Base-by-base conservation (phyloP, 2,888 invertebrate genomes). In the Phrixothrix hirtus region DNA sequence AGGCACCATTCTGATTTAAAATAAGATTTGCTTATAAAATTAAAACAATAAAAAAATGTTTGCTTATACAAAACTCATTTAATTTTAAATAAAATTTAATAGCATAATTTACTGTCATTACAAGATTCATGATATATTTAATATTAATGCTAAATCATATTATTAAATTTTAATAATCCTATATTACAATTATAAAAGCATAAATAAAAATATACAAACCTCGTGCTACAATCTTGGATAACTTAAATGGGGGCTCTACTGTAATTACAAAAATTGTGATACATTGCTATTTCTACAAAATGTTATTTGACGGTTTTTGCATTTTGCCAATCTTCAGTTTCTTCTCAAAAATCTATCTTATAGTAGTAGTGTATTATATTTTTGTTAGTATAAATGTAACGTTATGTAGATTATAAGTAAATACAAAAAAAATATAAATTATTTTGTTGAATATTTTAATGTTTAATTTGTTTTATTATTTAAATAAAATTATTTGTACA, bases 381-480 rank as follows among this genome's bases (percentile, higher is more conserved):
- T 44, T 38, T 50, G 36, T 44, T 43, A 42, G 37, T 44, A 38
- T 34, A 37, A 37, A 31, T 32, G 35, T 36, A 11, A 34, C 29
- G 17, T 9, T 21, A 21, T 21, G 7, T 21, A 5, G 21, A 21
- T 5, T 5, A 21, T 21, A 11, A 16, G 21, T 34, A 16, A 32
- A 17, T 15, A 21, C 4, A 17, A n/a, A 11, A 17, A 36, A 36
- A 36, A 21, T 13, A 13, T 21, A 38, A 26, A 9, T 38, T 38
- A 48, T 54, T 49, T 50, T 46, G 50, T 50, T 50, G 45, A 46
- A 41, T 31, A 39, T 34, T 50, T 12, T 52, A 52, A 47, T 47
- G 17, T 50, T 50, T 45, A 52, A 45, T 49, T n/a, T n/a, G n/a
- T n/a, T n/a, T n/a, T n/a, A n/a, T n/a, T n/a, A n/a, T n/a, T n/a